Conservation (phyloP, 2,113 vertebrate species). For the Ardeotis arabs region DNA sequence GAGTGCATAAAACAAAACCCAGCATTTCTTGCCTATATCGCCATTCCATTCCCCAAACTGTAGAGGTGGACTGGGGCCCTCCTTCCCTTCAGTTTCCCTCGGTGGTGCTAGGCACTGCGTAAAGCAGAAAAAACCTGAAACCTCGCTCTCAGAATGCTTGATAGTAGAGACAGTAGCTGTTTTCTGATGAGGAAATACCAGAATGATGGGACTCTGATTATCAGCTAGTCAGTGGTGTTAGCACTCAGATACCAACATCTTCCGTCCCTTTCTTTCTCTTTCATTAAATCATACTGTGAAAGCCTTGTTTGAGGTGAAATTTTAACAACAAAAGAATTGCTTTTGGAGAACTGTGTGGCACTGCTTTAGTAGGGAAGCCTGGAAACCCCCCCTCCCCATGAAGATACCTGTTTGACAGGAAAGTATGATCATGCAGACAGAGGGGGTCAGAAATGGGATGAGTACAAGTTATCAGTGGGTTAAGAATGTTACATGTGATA, state of each 20-base stretch:
- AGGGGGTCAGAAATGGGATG: not conserved
- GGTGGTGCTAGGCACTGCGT: not conserved
- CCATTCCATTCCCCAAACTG: not conserved
- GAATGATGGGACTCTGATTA: not conserved
- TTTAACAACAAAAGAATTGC: not conserved
- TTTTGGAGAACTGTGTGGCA: not conserved
- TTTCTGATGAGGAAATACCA: not conserved
- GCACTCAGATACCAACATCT: not conserved
- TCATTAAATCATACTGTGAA: not conserved
- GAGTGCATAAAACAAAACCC: conserved; percentile 31
- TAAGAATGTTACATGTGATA: not conserved
- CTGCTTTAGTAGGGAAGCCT: not conserved
- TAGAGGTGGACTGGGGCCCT: not conserved
- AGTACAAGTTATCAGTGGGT: not conserved
- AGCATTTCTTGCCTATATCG: not conserved
- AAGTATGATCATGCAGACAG: not conserved
- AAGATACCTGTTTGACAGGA: not conserved
- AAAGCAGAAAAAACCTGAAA: not conserved
- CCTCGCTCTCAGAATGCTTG: not conserved
- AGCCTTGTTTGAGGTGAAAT: not conserved
- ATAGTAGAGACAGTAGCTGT: not conserved
- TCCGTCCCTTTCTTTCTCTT: not conserved
- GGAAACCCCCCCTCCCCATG: rapidly evolving
- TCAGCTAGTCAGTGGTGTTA: not conserved
- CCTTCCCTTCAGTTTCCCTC: not conserved